Evolutionary conservation across 2,113 vertebrate genomes (phyloP).

Genomic region (Podarcis raffonei): DNA sequence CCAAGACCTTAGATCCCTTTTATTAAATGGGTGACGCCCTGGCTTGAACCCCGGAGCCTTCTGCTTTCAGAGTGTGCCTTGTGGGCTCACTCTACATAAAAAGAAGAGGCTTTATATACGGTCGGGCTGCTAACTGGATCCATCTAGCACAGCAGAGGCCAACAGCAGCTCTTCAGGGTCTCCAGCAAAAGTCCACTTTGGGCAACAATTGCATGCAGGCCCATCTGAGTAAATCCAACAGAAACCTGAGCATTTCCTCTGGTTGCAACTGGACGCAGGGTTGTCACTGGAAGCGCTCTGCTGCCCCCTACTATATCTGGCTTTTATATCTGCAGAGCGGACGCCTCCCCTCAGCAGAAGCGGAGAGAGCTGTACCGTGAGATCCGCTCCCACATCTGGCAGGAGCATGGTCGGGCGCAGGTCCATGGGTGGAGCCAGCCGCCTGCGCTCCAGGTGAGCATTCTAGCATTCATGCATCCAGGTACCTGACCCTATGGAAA

Average conservation of each 20-base stretch:
- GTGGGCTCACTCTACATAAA: too few relatives aligned
- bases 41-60: not conserved
- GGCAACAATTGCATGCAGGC: not conserved
- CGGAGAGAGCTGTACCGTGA: constrained; percentile 80
- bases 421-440: constrained; percentile 83
- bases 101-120: not conserved
- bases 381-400: constrained; percentile 82
- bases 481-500: too few relatives aligned
- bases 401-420: constrained; percentile 76
- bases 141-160: not conserved
- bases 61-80: not conserved
- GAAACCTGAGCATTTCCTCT: not conserved
- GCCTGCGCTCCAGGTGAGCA: constrained; percentile 57
- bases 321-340: not conserved
- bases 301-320: not conserved
- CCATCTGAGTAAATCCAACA: not conserved
- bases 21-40: not conserved
- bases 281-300: not conserved
- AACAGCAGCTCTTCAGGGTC: too few relatives aligned
- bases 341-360: constrained; percentile 73
- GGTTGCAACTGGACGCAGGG: not conserved
- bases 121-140: not conserved
- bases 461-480: not conserved
- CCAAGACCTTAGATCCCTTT: not conserved
- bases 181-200: not conserved